phyloP scores from a whole-genome alignment of 2,888 invertebrate species.

The Rhamnusium bicolor region DNA sequence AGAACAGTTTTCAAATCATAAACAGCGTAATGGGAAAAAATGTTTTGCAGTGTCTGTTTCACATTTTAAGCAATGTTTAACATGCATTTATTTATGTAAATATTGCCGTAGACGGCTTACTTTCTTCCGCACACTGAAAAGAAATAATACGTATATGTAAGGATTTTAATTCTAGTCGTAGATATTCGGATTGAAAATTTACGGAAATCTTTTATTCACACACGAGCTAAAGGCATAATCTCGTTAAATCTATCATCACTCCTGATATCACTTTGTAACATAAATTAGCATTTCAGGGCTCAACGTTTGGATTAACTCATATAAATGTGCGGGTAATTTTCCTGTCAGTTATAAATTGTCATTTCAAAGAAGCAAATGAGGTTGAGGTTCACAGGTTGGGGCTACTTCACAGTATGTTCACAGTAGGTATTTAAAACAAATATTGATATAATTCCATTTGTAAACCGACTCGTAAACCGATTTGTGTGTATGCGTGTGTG shows the following conservation, averaged over 20 bases:
- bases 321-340: slow-evolving; percentile 16
- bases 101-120: too few species aligned
- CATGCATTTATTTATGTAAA: too few species aligned
- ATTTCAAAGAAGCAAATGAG: slow-evolving; percentile 10
- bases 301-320: slow-evolving; percentile 1
- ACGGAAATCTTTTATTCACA: background rate
- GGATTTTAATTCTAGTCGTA: background rate
- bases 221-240: slow-evolving; percentile 4
- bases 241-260: slow-evolving; percentile 9
- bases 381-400: too few species aligned
- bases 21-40: too few species aligned
- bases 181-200: background rate
- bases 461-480: background rate
- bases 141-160: too few species aligned
- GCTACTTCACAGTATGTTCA: too few species aligned
- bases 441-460: background rate
- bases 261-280: background rate
- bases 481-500: too few species aligned
- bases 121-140: too few species aligned
- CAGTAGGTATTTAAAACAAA: background rate
- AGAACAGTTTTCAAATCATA: too few species aligned
- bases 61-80: too few species aligned
- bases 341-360: slow-evolving; percentile 11
- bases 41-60: too few species aligned
- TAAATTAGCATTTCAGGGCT: slow-evolving; percentile 4